phyloP scores from a whole-genome alignment of 2,888 invertebrate species.

The Chrysolina haemoptera region DNA sequence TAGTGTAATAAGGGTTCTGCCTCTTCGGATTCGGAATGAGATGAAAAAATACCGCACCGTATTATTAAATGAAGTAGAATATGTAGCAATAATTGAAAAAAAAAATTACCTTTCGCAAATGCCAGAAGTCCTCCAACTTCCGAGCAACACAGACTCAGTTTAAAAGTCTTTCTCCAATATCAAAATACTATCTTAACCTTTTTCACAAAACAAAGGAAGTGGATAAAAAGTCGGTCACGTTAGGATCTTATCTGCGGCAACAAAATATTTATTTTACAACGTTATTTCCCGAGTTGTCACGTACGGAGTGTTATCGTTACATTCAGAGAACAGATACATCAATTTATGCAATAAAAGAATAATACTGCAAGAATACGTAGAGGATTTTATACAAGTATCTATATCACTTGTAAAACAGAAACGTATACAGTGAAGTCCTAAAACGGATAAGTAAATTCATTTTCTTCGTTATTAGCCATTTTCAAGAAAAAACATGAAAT shows the following conservation, averaged over 20 bases:
- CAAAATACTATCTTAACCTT: slow-evolving; percentile 9
- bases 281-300: slow-evolving; percentile 9
- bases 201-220: slow-evolving; percentile 15
- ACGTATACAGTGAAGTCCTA: no score
- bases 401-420: no score
- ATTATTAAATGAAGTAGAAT: no score
- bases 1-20: no score
- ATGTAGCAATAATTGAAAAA: no score
- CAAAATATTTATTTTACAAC: slow-evolving; percentile 13
- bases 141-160: not conserved
- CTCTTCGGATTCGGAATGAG: no score
- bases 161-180: not conserved
- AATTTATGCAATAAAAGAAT: not conserved
- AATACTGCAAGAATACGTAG: no score
- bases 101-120: no score
- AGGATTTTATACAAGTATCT: no score
- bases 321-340: not conserved
- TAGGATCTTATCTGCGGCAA: not conserved
- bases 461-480: no score
- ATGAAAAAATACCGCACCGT: not conserved
- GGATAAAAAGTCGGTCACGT: slow-evolving; percentile 5
- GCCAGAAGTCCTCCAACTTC: not conserved
- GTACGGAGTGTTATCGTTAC: not conserved
- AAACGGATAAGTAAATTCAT: no score
- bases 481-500: no score